A percentile compares a stretch with the other conserved stretches of the same genome.
phyloP scores from a whole-genome alignment of 2,888 invertebrate genomes.

The Caradrina clavipalpis region DNA sequence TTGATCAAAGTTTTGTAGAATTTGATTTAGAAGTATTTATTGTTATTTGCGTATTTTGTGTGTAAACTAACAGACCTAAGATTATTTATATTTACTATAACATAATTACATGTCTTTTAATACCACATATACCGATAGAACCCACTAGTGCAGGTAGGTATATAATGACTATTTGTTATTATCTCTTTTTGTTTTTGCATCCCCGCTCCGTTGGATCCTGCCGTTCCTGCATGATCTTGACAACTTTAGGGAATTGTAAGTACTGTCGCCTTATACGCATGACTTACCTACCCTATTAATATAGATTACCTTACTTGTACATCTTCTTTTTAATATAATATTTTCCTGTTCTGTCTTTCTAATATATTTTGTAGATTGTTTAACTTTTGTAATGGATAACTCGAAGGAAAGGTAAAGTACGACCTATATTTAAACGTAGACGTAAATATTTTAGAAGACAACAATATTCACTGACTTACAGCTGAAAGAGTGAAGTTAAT shows the following conservation, averaged over 20 bases:
- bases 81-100: slow-evolving; percentile 14
- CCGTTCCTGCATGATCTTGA: slow-evolving; percentile 88
- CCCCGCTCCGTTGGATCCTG: slow-evolving; percentile 84
- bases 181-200: slow-evolving; percentile 84
- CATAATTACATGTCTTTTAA: slow-evolving; percentile 1
- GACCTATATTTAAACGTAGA: slow-evolving; percentile 56
- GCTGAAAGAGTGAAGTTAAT: slow-evolving; percentile 57
- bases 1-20: slow-evolving; percentile 45
- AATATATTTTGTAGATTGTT: slow-evolving; percentile 51
- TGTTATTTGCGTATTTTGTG: slow-evolving; percentile 46
- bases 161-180: slow-evolving; percentile 74
- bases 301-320: slow-evolving; percentile 35
- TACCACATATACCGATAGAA: slow-evolving; percentile 53
- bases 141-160: slow-evolving; percentile 66
- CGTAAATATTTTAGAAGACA: slow-evolving; percentile 48
- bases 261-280: slow-evolving; percentile 78
- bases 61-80: slow-evolving; percentile 29
- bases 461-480: slow-evolving; percentile 50
- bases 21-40: slow-evolving; percentile 48
- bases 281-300: slow-evolving; percentile 49
- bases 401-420: slow-evolving; percentile 66
- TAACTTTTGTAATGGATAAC: slow-evolving; percentile 45
- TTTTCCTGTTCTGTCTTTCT: slow-evolving; percentile 51
- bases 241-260: slow-evolving; percentile 89
- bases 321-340: slow-evolving; percentile 39